phyloP scores from a whole-genome alignment of 2,113 vertebrate species.

The Ciconia stormi region DNA sequence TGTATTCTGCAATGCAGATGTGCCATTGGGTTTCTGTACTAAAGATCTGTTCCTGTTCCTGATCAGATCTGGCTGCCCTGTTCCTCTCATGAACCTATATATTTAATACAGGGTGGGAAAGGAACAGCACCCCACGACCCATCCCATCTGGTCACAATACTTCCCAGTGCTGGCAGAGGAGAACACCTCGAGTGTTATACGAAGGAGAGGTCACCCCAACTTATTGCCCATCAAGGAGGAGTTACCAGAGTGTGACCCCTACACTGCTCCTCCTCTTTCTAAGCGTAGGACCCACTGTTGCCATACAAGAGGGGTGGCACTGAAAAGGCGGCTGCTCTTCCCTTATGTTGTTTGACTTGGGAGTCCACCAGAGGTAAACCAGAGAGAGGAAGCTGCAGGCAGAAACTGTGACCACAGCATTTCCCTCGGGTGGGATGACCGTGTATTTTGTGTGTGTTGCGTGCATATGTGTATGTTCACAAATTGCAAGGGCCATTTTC shows the following conservation, averaged over 20 bases:
- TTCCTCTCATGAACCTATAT: neutral
- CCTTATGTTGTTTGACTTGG: neutral
- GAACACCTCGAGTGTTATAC: neutral
- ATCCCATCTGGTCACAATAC: neutral
- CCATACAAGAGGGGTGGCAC: neutral
- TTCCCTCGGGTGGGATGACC: neutral
- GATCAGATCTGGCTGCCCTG: neutral
- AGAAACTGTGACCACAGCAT: neutral
- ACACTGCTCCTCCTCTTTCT: neutral
- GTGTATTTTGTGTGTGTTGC: neutral
- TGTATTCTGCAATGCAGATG: neutral
- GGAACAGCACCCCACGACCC: neutral
- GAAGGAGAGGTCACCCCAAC: neutral
- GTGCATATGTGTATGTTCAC: accelerated
- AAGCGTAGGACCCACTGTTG: neutral
- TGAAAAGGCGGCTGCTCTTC: neutral
- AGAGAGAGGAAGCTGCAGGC: neutral
- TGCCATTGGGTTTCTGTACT: neutral
- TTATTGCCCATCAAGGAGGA: neutral
- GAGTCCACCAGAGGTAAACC: neutral
- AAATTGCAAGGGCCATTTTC: neutral
- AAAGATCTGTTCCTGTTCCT: neutral
- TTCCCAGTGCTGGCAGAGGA: neutral
- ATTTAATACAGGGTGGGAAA: neutral
- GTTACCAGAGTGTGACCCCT: neutral